Evolutionary conservation across 2,797 vertebrate species (phyloP).

Genomic region (Zalophus californianus): DNA sequence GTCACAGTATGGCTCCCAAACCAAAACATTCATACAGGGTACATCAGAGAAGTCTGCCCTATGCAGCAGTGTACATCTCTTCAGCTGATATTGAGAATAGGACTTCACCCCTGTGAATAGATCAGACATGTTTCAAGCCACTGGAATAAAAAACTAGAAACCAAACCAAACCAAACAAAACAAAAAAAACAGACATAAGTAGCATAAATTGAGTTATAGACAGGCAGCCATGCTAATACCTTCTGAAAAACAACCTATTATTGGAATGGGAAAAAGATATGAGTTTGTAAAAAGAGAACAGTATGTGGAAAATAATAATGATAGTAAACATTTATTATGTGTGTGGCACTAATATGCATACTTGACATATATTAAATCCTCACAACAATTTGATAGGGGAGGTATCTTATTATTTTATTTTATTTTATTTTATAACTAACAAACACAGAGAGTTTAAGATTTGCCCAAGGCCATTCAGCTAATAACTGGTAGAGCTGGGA

Average conservation of each 20-base stretch:
- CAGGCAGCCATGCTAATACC: background rate
- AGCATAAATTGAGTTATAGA: background rate
- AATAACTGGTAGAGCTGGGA: background rate
- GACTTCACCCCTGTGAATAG: background rate
- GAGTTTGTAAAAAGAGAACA: background rate
- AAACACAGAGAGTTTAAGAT: background rate
- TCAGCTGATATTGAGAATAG: background rate
- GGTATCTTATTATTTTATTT: conserved; percentile 6
- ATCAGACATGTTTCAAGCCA: background rate
- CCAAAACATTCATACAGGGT: background rate
- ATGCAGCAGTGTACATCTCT: background rate
- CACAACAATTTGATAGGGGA: background rate
- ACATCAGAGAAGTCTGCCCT: background rate
- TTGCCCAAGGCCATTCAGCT: background rate
- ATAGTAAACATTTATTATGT: background rate
- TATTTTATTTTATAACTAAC: background rate
- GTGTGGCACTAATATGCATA: background rate
- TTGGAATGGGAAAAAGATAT: background rate
- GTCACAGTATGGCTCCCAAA: background rate
- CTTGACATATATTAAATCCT: conserved; percentile 18
- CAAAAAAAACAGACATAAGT: background rate
- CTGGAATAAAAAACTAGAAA: conserved; percentile 50
- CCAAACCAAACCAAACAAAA: background rate
- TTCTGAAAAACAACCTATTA: background rate
- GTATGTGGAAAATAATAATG: conserved; percentile 24